phyloP scores from a whole-genome alignment of 2,888 invertebrate genomes.

The Conops quadrifasciatus region DNA sequence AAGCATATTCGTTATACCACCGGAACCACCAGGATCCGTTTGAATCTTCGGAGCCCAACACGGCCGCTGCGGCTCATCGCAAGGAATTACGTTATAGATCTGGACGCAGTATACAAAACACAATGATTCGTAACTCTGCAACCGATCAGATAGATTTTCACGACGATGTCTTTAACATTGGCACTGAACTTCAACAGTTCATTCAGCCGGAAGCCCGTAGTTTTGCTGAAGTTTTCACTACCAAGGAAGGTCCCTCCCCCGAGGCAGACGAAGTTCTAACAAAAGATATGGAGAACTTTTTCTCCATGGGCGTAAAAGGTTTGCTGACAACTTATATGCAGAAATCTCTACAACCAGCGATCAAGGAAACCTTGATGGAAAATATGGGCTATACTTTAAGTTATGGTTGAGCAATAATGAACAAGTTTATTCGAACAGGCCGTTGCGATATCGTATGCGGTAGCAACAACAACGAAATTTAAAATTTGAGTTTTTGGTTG shows the following conservation, averaged over 20 bases:
- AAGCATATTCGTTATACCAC: neutral
- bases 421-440: neutral
- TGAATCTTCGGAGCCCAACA: constrained; percentile 37
- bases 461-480: too few species aligned
- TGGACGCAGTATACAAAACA: neutral
- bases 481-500: too few species aligned
- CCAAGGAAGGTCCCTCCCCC: constrained; percentile 57
- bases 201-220: constrained; percentile 61
- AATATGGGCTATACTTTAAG: constrained; percentile 89
- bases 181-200: constrained; percentile 53
- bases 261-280: constrained; percentile 74
- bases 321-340: constrained; percentile 85
- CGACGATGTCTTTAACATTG: constrained; percentile 58
- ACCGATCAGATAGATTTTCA: constrained; percentile 55
- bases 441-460: too few species aligned
- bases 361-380: constrained; percentile 85
- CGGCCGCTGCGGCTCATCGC: neutral
- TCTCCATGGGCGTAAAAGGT: constrained; percentile 83
- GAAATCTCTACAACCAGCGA: constrained; percentile 82
- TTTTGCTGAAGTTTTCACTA: constrained; percentile 58
- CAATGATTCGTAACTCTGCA: constrained; percentile 11
- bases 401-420: constrained; percentile 75
- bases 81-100: neutral
- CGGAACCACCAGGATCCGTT: constrained; percentile 41
- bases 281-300: constrained; percentile 85